phyloP scores from a whole-genome alignment of 2,113 vertebrate species.

The Hypanus sabinus region DNA sequence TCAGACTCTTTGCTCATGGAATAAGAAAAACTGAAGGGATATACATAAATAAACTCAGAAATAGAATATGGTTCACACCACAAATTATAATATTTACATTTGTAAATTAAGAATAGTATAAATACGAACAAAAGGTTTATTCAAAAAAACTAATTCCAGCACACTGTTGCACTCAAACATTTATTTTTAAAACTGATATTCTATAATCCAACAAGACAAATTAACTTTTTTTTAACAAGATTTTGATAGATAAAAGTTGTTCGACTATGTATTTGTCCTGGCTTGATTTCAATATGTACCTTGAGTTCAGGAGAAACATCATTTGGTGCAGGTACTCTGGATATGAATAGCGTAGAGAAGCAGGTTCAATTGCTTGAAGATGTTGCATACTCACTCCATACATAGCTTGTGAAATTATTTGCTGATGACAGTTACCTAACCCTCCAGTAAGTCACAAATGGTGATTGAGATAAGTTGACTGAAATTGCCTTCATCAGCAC shows the following conservation, averaged over 20 bases:
- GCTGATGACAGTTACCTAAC: not conserved
- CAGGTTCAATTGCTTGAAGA: not conserved
- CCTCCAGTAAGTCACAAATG: not conserved
- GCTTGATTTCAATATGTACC: not conserved
- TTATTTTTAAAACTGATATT: not conserved
- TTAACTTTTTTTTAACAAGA: not conserved
- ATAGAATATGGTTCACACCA: no score
- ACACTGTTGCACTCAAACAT: not conserved
- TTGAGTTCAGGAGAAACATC: constrained; percentile 11
- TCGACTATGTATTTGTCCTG: not conserved
- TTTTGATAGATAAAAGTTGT: not conserved
- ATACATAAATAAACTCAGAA: no score
- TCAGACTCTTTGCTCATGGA: no score
- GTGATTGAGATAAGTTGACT: not conserved
- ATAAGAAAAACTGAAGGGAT: no score
- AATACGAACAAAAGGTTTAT: not conserved
- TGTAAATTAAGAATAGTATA: not conserved
- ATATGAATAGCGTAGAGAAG: not conserved
- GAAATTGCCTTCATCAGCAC: not conserved
- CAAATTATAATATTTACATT: no score
- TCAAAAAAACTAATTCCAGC: not conserved
- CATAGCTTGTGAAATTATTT: not conserved
- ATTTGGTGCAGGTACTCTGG: not conserved
- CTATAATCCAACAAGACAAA: not conserved
- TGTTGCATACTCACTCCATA: not conserved